Percentiles rank a stretch among this genome's conserved stretches.
These are phyloP conservation scores for Leptinotarsa lineolata DNA, from an alignment of 1,140 invertebrate species.

Conservation along the genomic window DNA sequence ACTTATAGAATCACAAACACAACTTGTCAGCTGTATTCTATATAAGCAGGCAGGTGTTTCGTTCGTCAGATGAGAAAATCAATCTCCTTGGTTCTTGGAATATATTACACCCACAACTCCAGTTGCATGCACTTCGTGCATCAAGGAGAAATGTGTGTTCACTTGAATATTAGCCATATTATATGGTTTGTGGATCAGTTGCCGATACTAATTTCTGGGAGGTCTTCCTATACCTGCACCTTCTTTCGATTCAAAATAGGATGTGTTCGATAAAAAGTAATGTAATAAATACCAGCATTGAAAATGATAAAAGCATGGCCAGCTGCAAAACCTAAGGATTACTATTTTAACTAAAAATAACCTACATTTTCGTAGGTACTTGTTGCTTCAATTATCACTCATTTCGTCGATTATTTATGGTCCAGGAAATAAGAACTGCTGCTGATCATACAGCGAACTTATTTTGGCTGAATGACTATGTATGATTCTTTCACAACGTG, in stretches of 20 bases:
- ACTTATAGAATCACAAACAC: too few species aligned
- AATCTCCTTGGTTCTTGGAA: too few species aligned
- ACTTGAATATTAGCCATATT: too few species aligned
- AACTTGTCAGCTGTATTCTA: too few species aligned
- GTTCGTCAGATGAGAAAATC: too few species aligned
- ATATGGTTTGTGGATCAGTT: too few species aligned
- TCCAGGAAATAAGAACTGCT: too few species aligned
- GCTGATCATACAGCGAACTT: too few species aligned
- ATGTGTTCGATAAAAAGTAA: slow-evolving; percentile 34
- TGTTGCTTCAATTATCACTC: slow-evolving; percentile 10
- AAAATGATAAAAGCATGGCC: slow-evolving; percentile 7
- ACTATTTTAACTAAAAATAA: slow-evolving; percentile 11
- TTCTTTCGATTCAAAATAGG: slow-evolving; percentile 34
- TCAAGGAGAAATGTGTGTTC: too few species aligned
- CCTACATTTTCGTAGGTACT: slow-evolving; percentile 22
- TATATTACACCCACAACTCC: too few species aligned
- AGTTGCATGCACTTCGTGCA: too few species aligned
- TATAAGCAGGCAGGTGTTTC: too few species aligned
- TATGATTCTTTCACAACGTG: slow-evolving; percentile 18
- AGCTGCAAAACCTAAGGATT: slow-evolving; percentile 20
- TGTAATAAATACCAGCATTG: slow-evolving; percentile 26
- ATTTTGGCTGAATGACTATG: slow-evolving; percentile 7
- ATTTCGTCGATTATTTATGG: neutral
- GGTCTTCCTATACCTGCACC: slow-evolving; percentile 25
- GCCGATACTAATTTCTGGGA: neutral